A percentile compares a stretch with the other conserved stretches of the same genome.
These are phyloP conservation scores for Maconellicoccus hirsutus DNA, from an alignment of 1,140 invertebrate species.

Conservation along the genomic window DNA sequence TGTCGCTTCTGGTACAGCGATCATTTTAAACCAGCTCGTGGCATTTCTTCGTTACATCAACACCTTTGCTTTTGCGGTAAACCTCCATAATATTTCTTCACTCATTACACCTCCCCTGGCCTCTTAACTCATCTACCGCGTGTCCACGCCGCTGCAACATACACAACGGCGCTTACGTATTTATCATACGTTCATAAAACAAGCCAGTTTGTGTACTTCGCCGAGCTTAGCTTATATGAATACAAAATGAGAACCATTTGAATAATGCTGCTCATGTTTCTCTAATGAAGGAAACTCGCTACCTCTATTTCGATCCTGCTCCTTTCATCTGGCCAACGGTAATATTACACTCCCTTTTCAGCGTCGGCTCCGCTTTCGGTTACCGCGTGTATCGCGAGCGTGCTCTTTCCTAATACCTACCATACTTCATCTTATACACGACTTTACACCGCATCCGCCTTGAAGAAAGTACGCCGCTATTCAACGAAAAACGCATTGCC, in stretches of 20 bases:
- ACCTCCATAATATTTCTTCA: too few species aligned
- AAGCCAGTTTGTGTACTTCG: not conserved
- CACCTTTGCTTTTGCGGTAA: too few species aligned
- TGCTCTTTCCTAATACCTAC: not conserved
- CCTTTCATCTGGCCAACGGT: slow-evolving; percentile 18
- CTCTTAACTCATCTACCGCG: too few species aligned
- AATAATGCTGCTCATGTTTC: slow-evolving; percentile 21
- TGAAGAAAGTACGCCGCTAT: too few species aligned
- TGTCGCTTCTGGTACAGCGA: too few species aligned
- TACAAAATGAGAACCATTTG: slow-evolving; percentile 17
- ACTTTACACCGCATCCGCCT: too few species aligned
- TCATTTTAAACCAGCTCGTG: too few species aligned
- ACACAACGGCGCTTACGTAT: not conserved
- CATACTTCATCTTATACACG: too few species aligned
- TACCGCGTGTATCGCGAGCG: not conserved
- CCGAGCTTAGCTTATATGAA: slow-evolving; percentile 14
- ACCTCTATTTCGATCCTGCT: not conserved
- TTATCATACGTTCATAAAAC: slow-evolving; percentile 9
- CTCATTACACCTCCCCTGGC: too few species aligned
- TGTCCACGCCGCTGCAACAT: too few species aligned
- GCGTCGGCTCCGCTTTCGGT: not conserved
- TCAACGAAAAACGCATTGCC: not conserved
- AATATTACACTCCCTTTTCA: not conserved
- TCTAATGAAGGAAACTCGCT: slow-evolving; percentile 17
- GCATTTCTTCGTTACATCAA: too few species aligned